These are phyloP conservation scores for Chrysina gloriosa DNA, from an alignment of 2,888 invertebrate genomes.

Conservation along the genomic window DNA sequence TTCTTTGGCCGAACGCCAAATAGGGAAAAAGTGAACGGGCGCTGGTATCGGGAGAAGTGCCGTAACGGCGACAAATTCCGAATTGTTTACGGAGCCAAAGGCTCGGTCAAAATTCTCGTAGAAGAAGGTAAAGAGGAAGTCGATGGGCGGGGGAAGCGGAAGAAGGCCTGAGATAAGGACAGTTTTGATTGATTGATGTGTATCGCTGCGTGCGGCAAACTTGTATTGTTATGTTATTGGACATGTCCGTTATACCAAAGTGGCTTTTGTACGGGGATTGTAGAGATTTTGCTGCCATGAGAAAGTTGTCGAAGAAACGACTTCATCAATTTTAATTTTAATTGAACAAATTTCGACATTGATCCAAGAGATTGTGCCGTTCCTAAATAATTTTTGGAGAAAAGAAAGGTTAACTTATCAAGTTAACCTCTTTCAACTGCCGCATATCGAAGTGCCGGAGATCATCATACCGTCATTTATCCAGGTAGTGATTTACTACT, in stretches of 20 bases:
- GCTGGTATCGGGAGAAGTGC: neutral
- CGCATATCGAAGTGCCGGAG: no score
- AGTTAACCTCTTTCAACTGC: no score
- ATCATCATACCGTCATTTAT: no score
- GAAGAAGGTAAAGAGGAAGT: conserved; percentile 27
- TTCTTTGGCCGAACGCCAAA: conserved; percentile 35
- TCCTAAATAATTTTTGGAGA: no score
- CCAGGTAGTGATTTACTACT: no score
- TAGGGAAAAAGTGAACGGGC: conserved; percentile 23
- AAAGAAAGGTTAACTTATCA: no score
- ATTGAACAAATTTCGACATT: no score
- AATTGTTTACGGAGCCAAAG: conserved; percentile 32
- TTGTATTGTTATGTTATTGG: conserved; percentile 24
- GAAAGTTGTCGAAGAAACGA: neutral
- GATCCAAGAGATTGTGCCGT: no score
- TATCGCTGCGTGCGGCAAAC: conserved; percentile 3
- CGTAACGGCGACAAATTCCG: conserved; percentile 26
- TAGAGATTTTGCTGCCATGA: neutral
- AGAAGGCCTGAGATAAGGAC: conserved; percentile 13
- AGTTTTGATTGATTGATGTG: conserved; percentile 32
- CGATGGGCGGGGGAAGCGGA: neutral
- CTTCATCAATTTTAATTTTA: neutral
- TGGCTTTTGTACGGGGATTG: neutral
- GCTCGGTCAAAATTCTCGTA: conserved; percentile 5
- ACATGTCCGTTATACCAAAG: conserved; percentile 1